Base-by-base conservation (phyloP, 2,888 invertebrate genomes). In the Melipona bicolor region DNA sequence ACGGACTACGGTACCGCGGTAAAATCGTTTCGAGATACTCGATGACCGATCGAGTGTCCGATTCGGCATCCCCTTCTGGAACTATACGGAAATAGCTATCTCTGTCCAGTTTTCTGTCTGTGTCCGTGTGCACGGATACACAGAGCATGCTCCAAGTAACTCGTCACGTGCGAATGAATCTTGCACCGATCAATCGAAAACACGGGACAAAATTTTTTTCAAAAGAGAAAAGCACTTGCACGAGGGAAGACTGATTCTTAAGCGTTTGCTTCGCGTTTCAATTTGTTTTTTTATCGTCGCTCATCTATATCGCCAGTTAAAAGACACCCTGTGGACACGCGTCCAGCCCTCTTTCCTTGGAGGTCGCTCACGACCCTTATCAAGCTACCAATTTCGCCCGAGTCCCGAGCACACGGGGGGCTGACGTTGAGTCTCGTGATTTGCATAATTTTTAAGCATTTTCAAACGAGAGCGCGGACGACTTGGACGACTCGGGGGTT, bases 31-130 rank as follows among this genome's bases (percentile, higher is more conserved):
- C 82, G 83, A 85, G 86, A 86, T 79, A 80, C 86, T 86, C 87
- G 88, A 91, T 91, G 90, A 91, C 89, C 88, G 89, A 91, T 91
- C 88, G 88, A 88, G 88, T 77, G 72, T 70, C 36, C 56, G 56
- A 32, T 32, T 52, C 74, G 21, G 27, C 32, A 78, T 78, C 81
- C 78, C 77, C 79, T 65, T 67, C 69, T 80, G 80, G 83, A 88
- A 88, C 86, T 79, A 50, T 83, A 87, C 81, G 32, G 68, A 52
- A 82, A 73, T 56, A 69, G 72, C 78, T 75, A 62, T 56, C 72
- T 56, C 72, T 59, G 49, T 59, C 77, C 36, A 67, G 19, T 32
- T 49, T 50, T 36, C n/a, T 27, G n/a, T 52, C 62, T 6, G 4
- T 11, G n/a, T 52, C 62, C 3, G 3, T 11, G 32, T 13, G 4